phyloP scores from a whole-genome alignment of 23 tunicate genomes.

The Phallusia fumigata region DNA sequence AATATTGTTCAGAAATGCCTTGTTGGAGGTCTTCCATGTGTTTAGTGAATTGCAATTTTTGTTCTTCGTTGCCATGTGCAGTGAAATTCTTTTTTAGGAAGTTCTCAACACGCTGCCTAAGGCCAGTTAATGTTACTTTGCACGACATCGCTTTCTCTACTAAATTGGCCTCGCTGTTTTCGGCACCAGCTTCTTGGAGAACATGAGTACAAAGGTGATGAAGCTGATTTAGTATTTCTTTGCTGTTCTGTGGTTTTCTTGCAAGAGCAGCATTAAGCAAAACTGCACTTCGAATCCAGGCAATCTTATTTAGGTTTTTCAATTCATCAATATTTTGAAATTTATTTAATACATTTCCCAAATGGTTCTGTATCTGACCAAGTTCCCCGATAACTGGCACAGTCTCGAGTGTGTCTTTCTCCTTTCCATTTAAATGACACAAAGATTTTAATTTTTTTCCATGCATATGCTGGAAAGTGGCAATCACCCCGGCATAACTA shows the following conservation, averaged over 20 bases:
- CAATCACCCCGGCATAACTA: background rate
- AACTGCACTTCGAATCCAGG: constrained; percentile 5
- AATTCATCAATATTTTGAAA: background rate
- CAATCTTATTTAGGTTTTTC: background rate
- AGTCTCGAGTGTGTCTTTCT: background rate
- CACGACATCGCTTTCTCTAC: background rate
- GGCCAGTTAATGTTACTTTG: background rate
- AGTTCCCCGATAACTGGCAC: background rate
- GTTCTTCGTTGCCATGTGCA: background rate
- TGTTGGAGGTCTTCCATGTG: background rate
- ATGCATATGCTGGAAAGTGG: constrained; percentile 9
- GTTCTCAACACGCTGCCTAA: background rate
- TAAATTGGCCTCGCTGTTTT: constrained; percentile 7
- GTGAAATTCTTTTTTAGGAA: background rate
- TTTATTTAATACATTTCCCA: background rate
- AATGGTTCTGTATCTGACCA: background rate
- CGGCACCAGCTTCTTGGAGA: background rate
- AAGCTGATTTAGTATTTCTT: background rate
- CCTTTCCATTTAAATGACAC: constrained; percentile 12
- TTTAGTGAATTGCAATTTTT: background rate
- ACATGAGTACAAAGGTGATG: background rate
- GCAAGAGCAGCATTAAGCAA: constrained; percentile 10
- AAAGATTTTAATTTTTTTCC: background rate
- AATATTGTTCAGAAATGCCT: background rate
- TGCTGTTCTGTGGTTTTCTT: constrained; percentile 2